phyloP scores from a whole-genome alignment of 2,797 vertebrate species.

The Bradypodion ventrale region DNA sequence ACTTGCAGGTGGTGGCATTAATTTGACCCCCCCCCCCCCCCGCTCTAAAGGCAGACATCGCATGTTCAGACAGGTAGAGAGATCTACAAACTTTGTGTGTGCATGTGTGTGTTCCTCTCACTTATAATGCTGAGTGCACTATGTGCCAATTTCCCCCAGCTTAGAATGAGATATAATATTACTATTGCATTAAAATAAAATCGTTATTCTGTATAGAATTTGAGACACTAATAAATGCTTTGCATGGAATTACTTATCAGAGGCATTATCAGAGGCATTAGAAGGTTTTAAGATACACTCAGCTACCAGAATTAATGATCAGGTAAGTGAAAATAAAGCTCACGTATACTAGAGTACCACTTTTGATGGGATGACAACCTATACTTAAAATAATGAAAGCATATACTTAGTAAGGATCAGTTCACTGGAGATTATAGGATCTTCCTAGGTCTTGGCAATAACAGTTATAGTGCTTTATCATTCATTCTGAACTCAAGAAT shows the following conservation, averaged over 20 bases:
- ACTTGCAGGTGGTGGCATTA: no score
- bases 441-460: neutral
- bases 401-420: neutral
- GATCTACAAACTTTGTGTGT: accelerated
- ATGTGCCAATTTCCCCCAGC: neutral
- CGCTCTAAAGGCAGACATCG: neutral
- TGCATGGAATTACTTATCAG: neutral
- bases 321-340: conserved; percentile 9
- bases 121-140: neutral
- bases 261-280: neutral
- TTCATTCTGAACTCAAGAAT: neutral
- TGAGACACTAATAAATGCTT: conserved; percentile 6
- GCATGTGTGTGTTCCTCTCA: neutral
- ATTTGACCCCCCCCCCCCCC: no score
- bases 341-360: neutral
- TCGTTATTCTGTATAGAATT: neutral
- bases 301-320: conserved; percentile 10
- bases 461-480: neutral
- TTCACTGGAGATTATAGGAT: neutral
- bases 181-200: conserved; percentile 14
- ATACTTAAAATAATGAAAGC: conserved; percentile 10
- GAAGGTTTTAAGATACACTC: conserved; percentile 23
- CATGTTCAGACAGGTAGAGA: neutral
- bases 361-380: neutral
- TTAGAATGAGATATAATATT: neutral